Base-by-base conservation (phyloP, 2,888 invertebrate species). In the Xiphydria camelus region DNA sequence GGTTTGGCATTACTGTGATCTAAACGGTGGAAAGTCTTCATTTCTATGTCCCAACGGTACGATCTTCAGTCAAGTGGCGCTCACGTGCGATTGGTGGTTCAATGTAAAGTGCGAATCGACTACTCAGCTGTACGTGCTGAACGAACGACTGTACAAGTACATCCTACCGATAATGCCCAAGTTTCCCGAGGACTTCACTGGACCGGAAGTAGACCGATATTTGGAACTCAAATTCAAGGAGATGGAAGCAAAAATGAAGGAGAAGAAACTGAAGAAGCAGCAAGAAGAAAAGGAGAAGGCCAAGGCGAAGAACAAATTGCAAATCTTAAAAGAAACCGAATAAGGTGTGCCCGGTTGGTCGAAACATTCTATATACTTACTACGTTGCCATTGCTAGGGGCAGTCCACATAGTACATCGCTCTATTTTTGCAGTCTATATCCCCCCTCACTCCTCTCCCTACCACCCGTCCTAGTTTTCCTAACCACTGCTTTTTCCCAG, bases 61-160 rank as follows among this genome's bases (percentile, higher is more conserved):
- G 2, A 90, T 93, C 67, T 93, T 93, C 78, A 91, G 89, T 55
- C 92, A 93, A 79, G 89, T 91, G 9, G 90, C 87, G 0, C 77
- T 93, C 31, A 92, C 92, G 0, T 92, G 92, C 66, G 93, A 93
- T 73, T 93, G 92, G 92, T 93, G 92, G 92, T 93, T 90, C 76
- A 93, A 93, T 70, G 92, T 93, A 0, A 87, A 88, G 62, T 93
- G 92, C 71, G 83, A 88, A 18, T 83, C 88, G 9, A 91, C 92
- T 0, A 79, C 89, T 0, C 92, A 93, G 71, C 81, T 91, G 0
- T 93, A 93, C 73, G 92, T 93, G 2, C 79, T 93, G 3, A 93
- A 93, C 63, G 92, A 93, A 75, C 83, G 92, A 50, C 82, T 93
- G 2, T 93, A 93, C 77, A 91, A 92, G 68, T 93, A 88, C 66